These are phyloP conservation scores for Protophormia terraenovae DNA, from an alignment of 2,888 invertebrate genomes.

Conservation along the genomic window DNA sequence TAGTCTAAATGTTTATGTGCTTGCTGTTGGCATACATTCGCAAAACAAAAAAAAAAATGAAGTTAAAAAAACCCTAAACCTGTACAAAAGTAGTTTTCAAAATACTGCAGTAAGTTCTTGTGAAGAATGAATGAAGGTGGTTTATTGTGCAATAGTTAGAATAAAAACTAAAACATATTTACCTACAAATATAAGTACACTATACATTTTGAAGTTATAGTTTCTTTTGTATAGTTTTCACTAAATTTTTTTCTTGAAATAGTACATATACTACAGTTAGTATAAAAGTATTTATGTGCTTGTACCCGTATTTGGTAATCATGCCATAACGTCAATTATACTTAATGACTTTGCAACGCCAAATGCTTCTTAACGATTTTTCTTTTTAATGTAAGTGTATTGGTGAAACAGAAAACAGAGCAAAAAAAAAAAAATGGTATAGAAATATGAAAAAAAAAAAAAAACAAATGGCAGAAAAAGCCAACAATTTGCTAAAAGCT, in stretches of 20 bases:
- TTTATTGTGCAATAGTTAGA: not conserved
- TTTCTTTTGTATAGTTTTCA: slow-evolving; percentile 22
- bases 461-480: slow-evolving; percentile 1
- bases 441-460: not conserved
- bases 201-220: slow-evolving; percentile 23
- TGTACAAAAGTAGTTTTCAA: slow-evolving; percentile 22
- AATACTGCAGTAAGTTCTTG: slow-evolving; percentile 49
- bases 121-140: slow-evolving; percentile 9
- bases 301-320: slow-evolving; percentile 49
- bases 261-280: not conserved
- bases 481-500: slow-evolving; percentile 52
- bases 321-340: slow-evolving; percentile 65
- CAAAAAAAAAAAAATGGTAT: no score
- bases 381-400: slow-evolving; percentile 35
- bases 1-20: no score
- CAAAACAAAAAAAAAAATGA: not conserved
- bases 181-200: not conserved
- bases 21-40: slow-evolving; percentile 12
- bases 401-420: slow-evolving; percentile 22
- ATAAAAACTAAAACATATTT: not conserved
- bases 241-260: not conserved
- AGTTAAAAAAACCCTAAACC: slow-evolving; percentile 6
- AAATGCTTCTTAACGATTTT: slow-evolving; percentile 58
- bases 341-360: slow-evolving; percentile 66
- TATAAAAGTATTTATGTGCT: slow-evolving; percentile 37